These are phyloP conservation scores for Stercorarius parasiticus DNA, from an alignment of 2,113 vertebrate species.

Conservation along the genomic window DNA sequence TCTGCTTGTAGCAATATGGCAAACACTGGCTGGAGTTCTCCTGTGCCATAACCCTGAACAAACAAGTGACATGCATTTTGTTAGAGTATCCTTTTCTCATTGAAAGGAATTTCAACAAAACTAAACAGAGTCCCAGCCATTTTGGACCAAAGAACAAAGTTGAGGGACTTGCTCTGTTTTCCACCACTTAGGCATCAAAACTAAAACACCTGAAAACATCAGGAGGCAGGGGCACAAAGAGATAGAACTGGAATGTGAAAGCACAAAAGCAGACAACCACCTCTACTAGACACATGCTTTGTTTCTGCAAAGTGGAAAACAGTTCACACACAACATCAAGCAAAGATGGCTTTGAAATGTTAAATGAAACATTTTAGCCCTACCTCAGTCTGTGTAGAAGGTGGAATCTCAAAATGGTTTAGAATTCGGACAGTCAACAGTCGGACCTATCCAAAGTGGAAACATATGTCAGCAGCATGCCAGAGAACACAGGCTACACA, in stretches of 20 bases:
- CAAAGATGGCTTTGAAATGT: neutral
- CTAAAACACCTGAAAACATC: neutral
- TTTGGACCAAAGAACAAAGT: neutral
- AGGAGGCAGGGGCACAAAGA: neutral
- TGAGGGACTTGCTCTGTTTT: neutral
- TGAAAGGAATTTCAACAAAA: neutral
- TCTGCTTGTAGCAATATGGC: constrained; percentile 87
- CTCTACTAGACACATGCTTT: neutral
- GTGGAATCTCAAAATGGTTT: constrained; percentile 83
- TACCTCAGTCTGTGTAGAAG: constrained; percentile 83
- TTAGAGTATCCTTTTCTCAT: neutral
- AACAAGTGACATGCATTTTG: neutral
- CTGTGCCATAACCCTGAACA: constrained; percentile 76
- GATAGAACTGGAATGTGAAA: neutral
- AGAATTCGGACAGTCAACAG: constrained; percentile 90
- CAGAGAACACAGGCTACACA: neutral
- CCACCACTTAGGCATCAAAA: neutral
- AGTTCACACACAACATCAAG: neutral
- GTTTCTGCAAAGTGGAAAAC: neutral
- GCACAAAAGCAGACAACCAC: neutral
- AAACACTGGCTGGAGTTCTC: constrained; percentile 80
- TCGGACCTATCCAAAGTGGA: constrained; percentile 80
- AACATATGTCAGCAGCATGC: neutral
- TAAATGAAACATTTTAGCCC: neutral
- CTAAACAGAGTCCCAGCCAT: neutral